Evolutionary conservation across 1,140 invertebrate species (phyloP), one percentile per base, ranked within the genome.

Genomic region (Choristoneura fumiferana): DNA sequence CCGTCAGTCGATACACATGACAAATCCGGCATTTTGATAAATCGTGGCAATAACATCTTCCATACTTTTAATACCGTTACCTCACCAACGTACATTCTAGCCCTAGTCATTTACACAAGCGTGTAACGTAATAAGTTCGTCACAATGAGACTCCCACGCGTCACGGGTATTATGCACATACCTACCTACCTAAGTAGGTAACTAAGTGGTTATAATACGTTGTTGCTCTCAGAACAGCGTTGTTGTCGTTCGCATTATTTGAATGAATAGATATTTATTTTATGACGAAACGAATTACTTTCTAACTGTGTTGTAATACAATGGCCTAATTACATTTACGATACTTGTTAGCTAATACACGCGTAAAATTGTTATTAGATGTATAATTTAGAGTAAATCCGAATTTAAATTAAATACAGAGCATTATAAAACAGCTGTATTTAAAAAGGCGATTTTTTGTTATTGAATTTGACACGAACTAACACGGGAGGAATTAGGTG

Each of bases 131-230:
- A 57, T 58, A 58, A 38, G 15, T 35, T 35, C 34, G 12, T 37
- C 45, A 76, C 68, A 80, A 76, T 74, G 67, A 58, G 38, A 62
- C 71, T 82, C 77, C 79, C 71, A 81, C 76, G 76, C 74, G 66
- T 66, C 67, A 65, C 62, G 63, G 58, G 60, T 57, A 65, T 67
- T 65, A 64, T 69, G 69, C 66, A 59, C 61, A 63, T 43, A 49
- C 17, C 56, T 63, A 65, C 65, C 58, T 40, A 67, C 61, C 65
- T 60, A 52, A 56, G 62, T 63, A n/a, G n/a, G n/a, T n/a, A n/a
- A n/a, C n/a, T n/a, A n/a, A n/a, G n/a, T n/a, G n/a, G n/a, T n/a
- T n/a, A 69, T 62, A 59, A 67, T 65, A 55, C 52, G 39, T 55
- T 63, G 58, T 22, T 57, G 14, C 29, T 49, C 43, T 57, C 58